These are phyloP conservation scores for Drosophila robusta DNA, from an alignment of 2,888 invertebrate genomes.

Conservation along the genomic window DNA sequence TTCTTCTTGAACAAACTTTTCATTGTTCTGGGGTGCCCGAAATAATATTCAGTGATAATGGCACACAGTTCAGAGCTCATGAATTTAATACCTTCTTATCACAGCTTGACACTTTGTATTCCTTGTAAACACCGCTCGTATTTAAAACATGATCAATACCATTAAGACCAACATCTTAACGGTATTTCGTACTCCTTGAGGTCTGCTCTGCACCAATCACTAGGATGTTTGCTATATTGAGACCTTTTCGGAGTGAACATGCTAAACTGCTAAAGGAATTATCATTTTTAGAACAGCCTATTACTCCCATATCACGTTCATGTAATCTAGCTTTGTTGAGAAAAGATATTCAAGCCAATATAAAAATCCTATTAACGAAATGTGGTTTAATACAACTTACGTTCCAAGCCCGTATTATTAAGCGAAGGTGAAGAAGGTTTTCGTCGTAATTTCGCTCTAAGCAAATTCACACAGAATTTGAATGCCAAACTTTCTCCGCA, in stretches of 20 bases:
- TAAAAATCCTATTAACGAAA: no score
- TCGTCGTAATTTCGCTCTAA: no score
- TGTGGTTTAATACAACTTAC: no score
- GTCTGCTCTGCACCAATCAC: neutral
- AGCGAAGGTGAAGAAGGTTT: no score
- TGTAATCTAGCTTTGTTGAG: no score
- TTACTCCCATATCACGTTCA: no score
- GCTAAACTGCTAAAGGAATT: neutral
- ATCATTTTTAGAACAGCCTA: neutral
- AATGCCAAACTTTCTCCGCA: no score
- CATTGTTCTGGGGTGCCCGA: slow-evolving; percentile 4
- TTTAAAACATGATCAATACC: neutral
- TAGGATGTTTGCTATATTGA: neutral
- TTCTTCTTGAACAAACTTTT: neutral
- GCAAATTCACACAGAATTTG: no score
- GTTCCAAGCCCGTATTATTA: no score
- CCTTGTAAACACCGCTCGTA: neutral
- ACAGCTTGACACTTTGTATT: no score
- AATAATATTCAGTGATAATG: slow-evolving; percentile 12
- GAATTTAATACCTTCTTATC: no score
- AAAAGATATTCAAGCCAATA: no score
- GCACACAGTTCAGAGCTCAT: neutral
- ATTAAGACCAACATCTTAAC: neutral
- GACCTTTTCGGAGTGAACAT: neutral
- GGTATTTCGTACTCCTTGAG: neutral